Evolutionary conservation across 2,113 vertebrate genomes (phyloP).

Genomic region (Etia nguti): DNA sequence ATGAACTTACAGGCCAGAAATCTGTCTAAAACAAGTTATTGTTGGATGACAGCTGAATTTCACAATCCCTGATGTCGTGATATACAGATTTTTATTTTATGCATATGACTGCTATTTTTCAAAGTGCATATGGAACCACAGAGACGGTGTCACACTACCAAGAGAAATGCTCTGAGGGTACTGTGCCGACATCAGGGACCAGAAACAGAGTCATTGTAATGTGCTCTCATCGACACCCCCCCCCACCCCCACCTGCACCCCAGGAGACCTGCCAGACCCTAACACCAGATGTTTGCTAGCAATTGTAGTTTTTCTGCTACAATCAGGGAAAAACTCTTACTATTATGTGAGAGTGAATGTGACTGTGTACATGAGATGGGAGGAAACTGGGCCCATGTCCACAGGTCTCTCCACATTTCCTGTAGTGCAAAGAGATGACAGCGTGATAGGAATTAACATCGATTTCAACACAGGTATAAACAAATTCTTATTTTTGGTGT

Average conservation of each 20-base stretch:
- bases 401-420: background rate
- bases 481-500: background rate
- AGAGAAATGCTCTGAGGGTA: slow-evolving; percentile 3
- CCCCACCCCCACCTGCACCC: background rate
- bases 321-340: slow-evolving; percentile 31
- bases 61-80: background rate
- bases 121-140: background rate
- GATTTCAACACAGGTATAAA: background rate
- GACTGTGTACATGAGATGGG: background rate
- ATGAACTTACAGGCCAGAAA: background rate
- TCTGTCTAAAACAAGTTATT: background rate
- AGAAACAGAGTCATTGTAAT: slow-evolving; percentile 2
- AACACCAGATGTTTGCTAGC: slow-evolving; percentile 52
- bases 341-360: background rate
- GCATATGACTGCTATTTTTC: background rate
- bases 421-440: background rate
- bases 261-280: slow-evolving; percentile 6
- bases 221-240: background rate
- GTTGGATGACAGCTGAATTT: background rate
- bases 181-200: slow-evolving; percentile 2
- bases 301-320: slow-evolving; percentile 45
- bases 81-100: background rate
- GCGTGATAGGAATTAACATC: background rate
- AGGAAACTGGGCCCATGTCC: background rate
- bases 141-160: background rate